Base-by-base conservation (phyloP, 2,888 invertebrate genomes). In the Rotaria socialis region DNA sequence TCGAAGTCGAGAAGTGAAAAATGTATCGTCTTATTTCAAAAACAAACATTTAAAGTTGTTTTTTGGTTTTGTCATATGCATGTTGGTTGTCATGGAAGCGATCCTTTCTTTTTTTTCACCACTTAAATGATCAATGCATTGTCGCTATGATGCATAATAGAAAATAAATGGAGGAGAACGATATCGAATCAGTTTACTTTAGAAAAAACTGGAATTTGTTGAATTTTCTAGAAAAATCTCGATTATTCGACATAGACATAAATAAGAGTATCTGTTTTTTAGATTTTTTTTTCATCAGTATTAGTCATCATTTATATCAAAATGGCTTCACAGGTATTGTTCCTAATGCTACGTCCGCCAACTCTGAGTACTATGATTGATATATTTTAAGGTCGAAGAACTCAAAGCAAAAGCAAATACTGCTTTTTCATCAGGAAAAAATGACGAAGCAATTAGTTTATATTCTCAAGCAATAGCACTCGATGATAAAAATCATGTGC, bases 381-480 rank as follows among this genome's bases (percentile, higher is more conserved):
- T 8, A 56, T 27, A 16, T 3, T 19, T 19, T 67, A 35, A 96
- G 96, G 95, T 94, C 88, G 93, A 94, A 90, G 93, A 93, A 89
- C 93, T 96, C 88, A 96, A 96, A 91, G 94, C 95, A 89, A 94
- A 94, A 91, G 96, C 96, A 88, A 96, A 96, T 91, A 93, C 94
- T 55, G 95, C 96, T 41, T 92, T 96, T 89, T 93, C 94, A 88
- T 93, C 93, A 24, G 94, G 94, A 85, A 94, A 95, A 87, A 94
- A 93, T 88, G 93, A 94, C 16, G 95, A 95, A 88, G 96, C 96
- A 0, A 93, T 96, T 85, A 93, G 94, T 88, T 93, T 92, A 89
- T 96, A 96, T 90, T 93, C 95, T 5, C 93, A 95, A 89, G 96
- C 95, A 10, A 95, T 96, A 88, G 92, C 92, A 24, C 90, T 96